Percentiles rank a stretch among this genome's conserved stretches.
These are phyloP conservation scores for Agrotis exclamationis DNA, from an alignment of 2,888 invertebrate genomes.

Conservation along the genomic window DNA sequence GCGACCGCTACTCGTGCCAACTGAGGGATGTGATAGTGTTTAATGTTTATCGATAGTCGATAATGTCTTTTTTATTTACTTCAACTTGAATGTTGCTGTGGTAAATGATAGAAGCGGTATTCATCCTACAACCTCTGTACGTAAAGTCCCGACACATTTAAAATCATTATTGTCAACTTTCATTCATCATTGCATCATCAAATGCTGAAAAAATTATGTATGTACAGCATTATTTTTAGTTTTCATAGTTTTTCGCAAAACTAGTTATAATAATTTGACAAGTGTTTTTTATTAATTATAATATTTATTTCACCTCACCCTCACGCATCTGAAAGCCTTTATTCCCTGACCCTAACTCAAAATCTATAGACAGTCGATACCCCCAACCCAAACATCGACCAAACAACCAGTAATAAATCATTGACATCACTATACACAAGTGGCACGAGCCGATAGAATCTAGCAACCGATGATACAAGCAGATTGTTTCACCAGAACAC, in stretches of 20 bases:
- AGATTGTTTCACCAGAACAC: slow-evolving; percentile 88
- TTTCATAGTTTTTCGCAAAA: background rate
- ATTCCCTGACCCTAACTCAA: background rate
- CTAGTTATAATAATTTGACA: background rate
- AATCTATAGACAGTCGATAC: slow-evolving; percentile 48
- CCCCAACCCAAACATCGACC: slow-evolving; percentile 64
- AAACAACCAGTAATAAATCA: slow-evolving; percentile 54
- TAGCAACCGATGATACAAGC: slow-evolving; percentile 87
- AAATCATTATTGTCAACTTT: too few relatives aligned
- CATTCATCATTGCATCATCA: too few relatives aligned
- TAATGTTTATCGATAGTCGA: slow-evolving; percentile 43
- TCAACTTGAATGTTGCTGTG: background rate
- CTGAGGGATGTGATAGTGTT: slow-evolving; percentile 62
- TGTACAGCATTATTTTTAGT: background rate
- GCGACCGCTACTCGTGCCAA: slow-evolving; percentile 86
- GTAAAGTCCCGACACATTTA: too few relatives aligned
- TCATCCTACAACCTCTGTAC: too few relatives aligned
- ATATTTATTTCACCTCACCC: background rate
- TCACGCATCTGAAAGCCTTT: background rate
- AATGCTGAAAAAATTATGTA: background rate
- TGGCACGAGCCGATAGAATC: slow-evolving; percentile 90
- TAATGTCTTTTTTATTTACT: background rate
- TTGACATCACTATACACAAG: slow-evolving; percentile 84
- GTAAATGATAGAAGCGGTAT: too few relatives aligned
- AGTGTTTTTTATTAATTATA: background rate